Evolutionary conservation across 2,797 vertebrate genomes (phyloP), one percentile per base, ranked within the genome.

Genomic region (Premnoplex brunnescens): DNA sequence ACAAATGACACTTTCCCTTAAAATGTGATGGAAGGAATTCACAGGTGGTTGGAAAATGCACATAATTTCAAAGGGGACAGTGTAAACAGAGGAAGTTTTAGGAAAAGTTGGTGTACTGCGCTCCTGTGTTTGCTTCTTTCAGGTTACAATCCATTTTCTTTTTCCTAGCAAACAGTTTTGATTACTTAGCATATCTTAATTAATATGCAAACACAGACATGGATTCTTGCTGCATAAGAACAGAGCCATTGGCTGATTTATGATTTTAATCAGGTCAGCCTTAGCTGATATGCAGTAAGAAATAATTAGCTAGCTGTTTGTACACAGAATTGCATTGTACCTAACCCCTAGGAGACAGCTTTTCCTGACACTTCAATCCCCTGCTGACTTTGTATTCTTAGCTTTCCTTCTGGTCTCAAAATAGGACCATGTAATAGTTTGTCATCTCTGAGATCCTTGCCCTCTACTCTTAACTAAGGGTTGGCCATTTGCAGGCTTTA

Each of bases 261-360:
- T 91, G 67, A 92, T 93, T 97, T 97, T 97, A 97, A 97, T 97
- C 96, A 96, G 94, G 73, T 94, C 91, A 91, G 60, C 41, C 55
- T 91, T 89, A 88, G 88, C 95, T 96, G 94, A 96, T 96, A 72
- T 46, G 43, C 83, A 77, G n/a, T 41, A 91, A 97, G 93, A 96
- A 96, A 96, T 96, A 97, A 96, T 97, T 96, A 96, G 79, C 81
- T 96, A 72, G 77, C 55, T 80, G 81, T 86, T 95, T 77, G 83
- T 96, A 93, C 68, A 82, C 66, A 93, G 77, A 95, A 93, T 64
- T 73, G 69, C 54, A 73, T 54, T 93, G 60, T 63, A 52, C 41
- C 68, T 67, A 79, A 46, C 51, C 39, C 41, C 32, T 44, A 95
- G 60, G 77, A 83, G 80, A 73, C 36, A 87, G 76, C 36, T 96